Evolutionary conservation across 2,113 vertebrate species (phyloP).

Genomic region (Herpailurus yagouaroundi): DNA sequence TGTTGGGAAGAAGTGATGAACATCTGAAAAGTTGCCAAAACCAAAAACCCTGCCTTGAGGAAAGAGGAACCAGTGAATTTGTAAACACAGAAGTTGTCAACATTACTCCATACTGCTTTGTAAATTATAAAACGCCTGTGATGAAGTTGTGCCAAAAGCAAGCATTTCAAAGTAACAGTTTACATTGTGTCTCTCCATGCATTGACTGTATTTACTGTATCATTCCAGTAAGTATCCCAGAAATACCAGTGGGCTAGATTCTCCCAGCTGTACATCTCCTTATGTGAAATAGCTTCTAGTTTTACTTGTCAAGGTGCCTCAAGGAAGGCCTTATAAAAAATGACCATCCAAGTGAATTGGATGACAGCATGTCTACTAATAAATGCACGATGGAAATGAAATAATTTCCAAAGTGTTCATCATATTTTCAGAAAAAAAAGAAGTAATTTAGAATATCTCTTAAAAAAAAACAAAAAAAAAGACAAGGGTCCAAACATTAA

Average conservation of each 20-base stretch:
- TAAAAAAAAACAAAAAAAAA: neutral
- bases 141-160: constrained; percentile 79
- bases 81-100: constrained; percentile 79
- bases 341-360: neutral
- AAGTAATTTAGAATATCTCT: neutral
- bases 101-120: constrained; percentile 77
- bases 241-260: constrained; percentile 62
- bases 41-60: constrained; percentile 63
- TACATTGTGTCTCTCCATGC: constrained; percentile 76
- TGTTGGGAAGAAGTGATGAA: constrained; percentile 50
- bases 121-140: constrained; percentile 77
- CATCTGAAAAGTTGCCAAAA: constrained; percentile 69
- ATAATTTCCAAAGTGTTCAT: neutral
- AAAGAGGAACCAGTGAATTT: constrained; percentile 70
- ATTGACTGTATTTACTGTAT: constrained; percentile 67
- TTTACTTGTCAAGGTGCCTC: constrained; percentile 38
- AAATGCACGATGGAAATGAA: neutral
- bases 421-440: neutral
- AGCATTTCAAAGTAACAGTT: constrained; percentile 73
- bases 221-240: constrained; percentile 50
- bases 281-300: constrained; percentile 56
- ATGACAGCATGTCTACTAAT: neutral
- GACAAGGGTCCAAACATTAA: neutral
- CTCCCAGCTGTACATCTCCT: constrained; percentile 71
- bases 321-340: constrained; percentile 23